Evolutionary conservation across 1,140 invertebrate species (phyloP).

Genomic region (Drosophila sechellia): DNA sequence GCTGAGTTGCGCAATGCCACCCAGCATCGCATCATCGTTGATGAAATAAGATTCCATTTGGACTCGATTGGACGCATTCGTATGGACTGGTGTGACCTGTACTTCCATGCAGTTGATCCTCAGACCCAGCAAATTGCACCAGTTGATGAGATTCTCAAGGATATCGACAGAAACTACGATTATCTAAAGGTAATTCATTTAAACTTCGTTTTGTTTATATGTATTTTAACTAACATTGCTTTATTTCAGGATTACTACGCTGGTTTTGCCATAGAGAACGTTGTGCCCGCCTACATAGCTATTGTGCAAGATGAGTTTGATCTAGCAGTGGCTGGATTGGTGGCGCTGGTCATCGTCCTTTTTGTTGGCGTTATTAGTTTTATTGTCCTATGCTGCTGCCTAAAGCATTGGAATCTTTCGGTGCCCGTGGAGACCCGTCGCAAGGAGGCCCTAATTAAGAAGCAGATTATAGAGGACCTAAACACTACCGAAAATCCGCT

Average conservation of each 20-base stretch:
- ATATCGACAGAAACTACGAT: slow-evolving; percentile 94
- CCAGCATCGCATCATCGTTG: slow-evolving; percentile 90
- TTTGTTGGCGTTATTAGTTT: slow-evolving; percentile 95
- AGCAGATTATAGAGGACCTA: slow-evolving; percentile 92
- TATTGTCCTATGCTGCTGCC: slow-evolving; percentile 94
- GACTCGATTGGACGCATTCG: slow-evolving; percentile 89
- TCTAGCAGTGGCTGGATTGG: slow-evolving; percentile 92
- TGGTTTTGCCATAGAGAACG: slow-evolving; percentile 93
- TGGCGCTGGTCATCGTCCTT: slow-evolving; percentile 93
- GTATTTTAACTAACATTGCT: not conserved
- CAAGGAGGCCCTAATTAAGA: slow-evolving; percentile 92
- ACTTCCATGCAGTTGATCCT: slow-evolving; percentile 93
- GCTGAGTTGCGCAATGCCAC: slow-evolving; percentile 91
- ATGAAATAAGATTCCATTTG: slow-evolving; percentile 91
- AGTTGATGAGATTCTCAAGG: slow-evolving; percentile 92
- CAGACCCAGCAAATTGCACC: slow-evolving; percentile 90
- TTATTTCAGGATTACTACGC: slow-evolving; percentile 80
- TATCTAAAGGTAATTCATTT: slow-evolving; percentile 87
- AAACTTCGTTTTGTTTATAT: accelerated
- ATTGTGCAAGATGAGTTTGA: slow-evolving; percentile 91
- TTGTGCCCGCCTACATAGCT: slow-evolving; percentile 88
- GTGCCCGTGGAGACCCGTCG: slow-evolving; percentile 86
- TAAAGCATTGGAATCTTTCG: slow-evolving; percentile 90
- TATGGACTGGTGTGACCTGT: slow-evolving; percentile 94
- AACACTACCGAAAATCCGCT: slow-evolving; percentile 96